phyloP scores from a whole-genome alignment of 2,888 invertebrate species.

The Acrocera orbiculus region DNA sequence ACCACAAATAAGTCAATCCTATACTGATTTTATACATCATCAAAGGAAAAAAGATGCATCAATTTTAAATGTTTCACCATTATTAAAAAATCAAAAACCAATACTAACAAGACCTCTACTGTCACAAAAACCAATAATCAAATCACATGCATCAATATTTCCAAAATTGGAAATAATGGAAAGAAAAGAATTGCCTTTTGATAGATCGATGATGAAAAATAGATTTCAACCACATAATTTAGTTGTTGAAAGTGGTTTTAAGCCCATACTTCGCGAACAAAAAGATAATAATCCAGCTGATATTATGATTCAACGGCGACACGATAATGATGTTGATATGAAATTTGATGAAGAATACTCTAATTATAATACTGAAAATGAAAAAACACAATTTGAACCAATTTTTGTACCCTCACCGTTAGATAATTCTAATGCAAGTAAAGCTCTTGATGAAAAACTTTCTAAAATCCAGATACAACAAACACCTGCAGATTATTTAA shows the following conservation, averaged over 20 bases:
- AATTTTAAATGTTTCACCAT: constrained; percentile 8
- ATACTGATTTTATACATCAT: constrained; percentile 21
- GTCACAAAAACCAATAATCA: constrained; percentile 4
- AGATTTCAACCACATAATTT: constrained; percentile 66
- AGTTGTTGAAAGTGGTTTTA: constrained; percentile 69
- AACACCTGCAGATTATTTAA: constrained; percentile 14
- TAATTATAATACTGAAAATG: constrained; percentile 31
- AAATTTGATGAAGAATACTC: constrained; percentile 28
- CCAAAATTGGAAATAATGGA: too few relatives aligned
- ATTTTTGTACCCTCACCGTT: constrained; percentile 66
- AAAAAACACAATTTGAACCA: constrained; percentile 53
- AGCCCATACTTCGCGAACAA: constrained; percentile 40
- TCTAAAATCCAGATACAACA: too few relatives aligned
- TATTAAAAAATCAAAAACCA: constrained; percentile 8
- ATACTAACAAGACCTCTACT: constrained; percentile 3
- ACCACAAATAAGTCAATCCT: too few relatives aligned
- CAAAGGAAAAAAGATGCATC: constrained; percentile 15
- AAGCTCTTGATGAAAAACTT: too few relatives aligned
- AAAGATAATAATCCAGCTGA: constrained; percentile 33
- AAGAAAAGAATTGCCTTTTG: too few relatives aligned
- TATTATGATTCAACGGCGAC: constrained; percentile 22
- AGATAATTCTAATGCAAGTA: constrained; percentile 40
- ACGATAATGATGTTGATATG: constrained; percentile 28
- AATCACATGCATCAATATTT: too few relatives aligned
- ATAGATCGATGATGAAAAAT: too few relatives aligned